Evolutionary conservation across 2,797 vertebrate genomes (phyloP).

Genomic region (Chiloscyllium punctatum): DNA sequence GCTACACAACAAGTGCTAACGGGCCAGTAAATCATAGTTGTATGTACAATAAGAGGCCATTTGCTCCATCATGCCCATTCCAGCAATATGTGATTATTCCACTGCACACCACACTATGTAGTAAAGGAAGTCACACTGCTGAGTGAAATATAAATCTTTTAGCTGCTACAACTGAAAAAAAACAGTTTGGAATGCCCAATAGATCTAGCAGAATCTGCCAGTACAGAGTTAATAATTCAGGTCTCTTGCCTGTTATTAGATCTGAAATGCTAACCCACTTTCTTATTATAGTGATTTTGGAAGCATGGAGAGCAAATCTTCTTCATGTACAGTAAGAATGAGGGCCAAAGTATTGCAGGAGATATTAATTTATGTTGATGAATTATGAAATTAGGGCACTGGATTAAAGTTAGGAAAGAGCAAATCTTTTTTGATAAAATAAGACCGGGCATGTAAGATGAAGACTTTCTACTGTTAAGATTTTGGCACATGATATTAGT

Average conservation of each 20-base stretch:
- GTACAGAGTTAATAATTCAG: no score
- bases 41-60: neutral
- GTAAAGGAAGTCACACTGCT: neutral
- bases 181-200: no score
- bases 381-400: neutral
- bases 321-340: neutral
- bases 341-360: neutral
- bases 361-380: neutral
- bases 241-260: no score
- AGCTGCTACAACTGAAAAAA: no score
- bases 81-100: neutral
- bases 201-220: no score
- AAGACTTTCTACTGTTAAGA: neutral
- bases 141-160: neutral
- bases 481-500: neutral
- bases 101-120: neutral
- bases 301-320: neutral
- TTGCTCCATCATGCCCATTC: neutral
- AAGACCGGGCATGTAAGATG: neutral
- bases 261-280: no score
- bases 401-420: neutral
- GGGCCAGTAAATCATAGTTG: neutral
- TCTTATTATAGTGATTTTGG: neutral
- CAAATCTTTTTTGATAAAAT: neutral
- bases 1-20: no score